phyloP scores from a whole-genome alignment of 1,140 invertebrate species.

The Drosophila nebulosa region DNA sequence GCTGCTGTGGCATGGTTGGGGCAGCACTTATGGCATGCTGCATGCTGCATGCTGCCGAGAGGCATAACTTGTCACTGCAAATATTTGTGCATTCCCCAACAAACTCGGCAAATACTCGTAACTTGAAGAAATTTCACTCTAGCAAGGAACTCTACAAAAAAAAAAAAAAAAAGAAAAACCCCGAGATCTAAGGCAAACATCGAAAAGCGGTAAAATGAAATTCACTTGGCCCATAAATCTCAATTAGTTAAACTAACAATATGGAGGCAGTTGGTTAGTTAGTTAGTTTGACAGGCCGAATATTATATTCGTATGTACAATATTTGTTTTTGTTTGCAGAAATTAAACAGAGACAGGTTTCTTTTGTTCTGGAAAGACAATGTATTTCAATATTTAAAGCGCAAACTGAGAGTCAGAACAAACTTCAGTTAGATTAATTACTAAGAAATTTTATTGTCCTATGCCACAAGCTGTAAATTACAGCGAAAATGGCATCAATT shows the following conservation, averaged over 20 bases:
- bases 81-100: constrained; percentile 23
- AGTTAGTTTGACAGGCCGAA: constrained; percentile 35
- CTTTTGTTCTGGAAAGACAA: background rate
- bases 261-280: background rate
- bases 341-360: background rate
- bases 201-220: constrained; percentile 28
- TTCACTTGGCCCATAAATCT: constrained; percentile 51
- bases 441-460: too few relatives aligned
- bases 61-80: constrained; percentile 66
- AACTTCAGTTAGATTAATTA: too few relatives aligned
- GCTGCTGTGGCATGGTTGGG: constrained; percentile 27
- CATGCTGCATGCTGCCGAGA: constrained; percentile 54
- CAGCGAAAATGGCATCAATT: too few relatives aligned
- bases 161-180: constrained; percentile 1
- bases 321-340: constrained; percentile 9
- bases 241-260: constrained; percentile 51
- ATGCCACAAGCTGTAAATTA: too few relatives aligned
- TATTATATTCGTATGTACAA: constrained; percentile 50
- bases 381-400: too few relatives aligned
- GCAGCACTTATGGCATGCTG: constrained; percentile 34
- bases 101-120: background rate
- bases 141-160: too few relatives aligned
- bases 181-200: background rate
- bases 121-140: background rate
- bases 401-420: too few relatives aligned